Evolutionary conservation across 2,888 invertebrate species (phyloP).

Genomic region (Aphidoletes aphidimyza): DNA sequence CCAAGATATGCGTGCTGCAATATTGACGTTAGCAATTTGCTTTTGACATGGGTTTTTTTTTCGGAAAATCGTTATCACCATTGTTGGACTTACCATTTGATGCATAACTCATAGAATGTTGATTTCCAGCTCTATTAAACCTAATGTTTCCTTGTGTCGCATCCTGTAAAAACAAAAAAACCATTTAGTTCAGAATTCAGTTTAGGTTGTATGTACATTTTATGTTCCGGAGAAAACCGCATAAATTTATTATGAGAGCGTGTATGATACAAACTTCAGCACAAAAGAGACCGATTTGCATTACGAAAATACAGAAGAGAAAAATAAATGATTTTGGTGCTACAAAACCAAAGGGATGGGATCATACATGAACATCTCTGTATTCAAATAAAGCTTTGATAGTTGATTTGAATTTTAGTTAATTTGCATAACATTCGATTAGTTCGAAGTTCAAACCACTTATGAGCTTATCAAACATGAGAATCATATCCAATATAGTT

Average conservation of each 20-base stretch:
- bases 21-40: conserved; percentile 24
- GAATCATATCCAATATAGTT: background rate
- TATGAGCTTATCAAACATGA: background rate
- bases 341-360: background rate
- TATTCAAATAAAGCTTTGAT: background rate
- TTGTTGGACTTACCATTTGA: conserved; percentile 60
- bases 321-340: background rate
- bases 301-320: background rate
- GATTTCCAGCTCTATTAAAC: conserved; percentile 58
- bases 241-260: conserved; percentile 34
- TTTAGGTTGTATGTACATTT: background rate
- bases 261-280: conserved; percentile 36
- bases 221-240: no score
- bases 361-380: no score
- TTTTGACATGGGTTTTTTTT: background rate
- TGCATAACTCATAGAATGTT: conserved; percentile 56
- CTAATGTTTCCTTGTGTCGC: conserved; percentile 67
- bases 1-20: background rate
- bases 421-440: background rate
- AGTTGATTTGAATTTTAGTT: background rate
- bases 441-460: background rate
- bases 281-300: conserved; percentile 2
- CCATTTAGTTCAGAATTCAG: background rate
- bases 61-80: conserved; percentile 1
- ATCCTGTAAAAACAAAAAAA: conserved; percentile 64